Base-by-base conservation (phyloP, 2,888 invertebrate genomes). In the Caenorhabditis sinica region DNA sequence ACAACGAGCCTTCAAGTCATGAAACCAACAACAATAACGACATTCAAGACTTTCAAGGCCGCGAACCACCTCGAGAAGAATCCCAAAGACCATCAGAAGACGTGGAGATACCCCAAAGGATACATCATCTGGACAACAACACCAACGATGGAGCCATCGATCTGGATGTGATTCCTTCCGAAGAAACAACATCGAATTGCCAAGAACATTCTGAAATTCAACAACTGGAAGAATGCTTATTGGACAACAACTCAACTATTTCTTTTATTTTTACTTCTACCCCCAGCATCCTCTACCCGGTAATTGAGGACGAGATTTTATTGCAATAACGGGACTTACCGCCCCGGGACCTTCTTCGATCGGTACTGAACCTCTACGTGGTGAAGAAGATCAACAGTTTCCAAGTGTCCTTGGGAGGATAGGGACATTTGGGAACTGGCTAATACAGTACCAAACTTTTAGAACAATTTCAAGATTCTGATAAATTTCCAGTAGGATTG, bases 291-390 rank as follows among this genome's bases (percentile, higher is more conserved):
- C 33, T 33, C 33, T 33, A 33, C 33, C 33, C 33, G 45, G 15
- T 15, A 45, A 45, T 17, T 4, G 45, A 45, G 45, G 45, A 45
- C 17, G 17, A 45, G 13, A 5, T 45, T 17, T 13, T 5, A 4
- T 15, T 45, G 33, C 33, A 6, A 17, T 15, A 4, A 45, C 4
- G 17, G 17, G 17, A 15, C 45, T 45, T 45, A 15, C 45, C 17
- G 17, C 11, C 15, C 45, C 45, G 11, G 49, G n/a, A 33, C n/a
- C 63, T 63, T 63, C 63, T 63, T 63, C 63, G 63, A 63, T 43
- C 49, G 65, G 69, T 71, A 56, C 69, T 71, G 69, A 71, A 71
- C 69, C 69, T 71, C 69, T 71, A 43, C 69, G 69, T 58, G 69
- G 69, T 71, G 69, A 71, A 71, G 53, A 71, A 71, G 69, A 71